Base-by-base conservation (phyloP, 2,888 invertebrate species). In the Unio delphinus region DNA sequence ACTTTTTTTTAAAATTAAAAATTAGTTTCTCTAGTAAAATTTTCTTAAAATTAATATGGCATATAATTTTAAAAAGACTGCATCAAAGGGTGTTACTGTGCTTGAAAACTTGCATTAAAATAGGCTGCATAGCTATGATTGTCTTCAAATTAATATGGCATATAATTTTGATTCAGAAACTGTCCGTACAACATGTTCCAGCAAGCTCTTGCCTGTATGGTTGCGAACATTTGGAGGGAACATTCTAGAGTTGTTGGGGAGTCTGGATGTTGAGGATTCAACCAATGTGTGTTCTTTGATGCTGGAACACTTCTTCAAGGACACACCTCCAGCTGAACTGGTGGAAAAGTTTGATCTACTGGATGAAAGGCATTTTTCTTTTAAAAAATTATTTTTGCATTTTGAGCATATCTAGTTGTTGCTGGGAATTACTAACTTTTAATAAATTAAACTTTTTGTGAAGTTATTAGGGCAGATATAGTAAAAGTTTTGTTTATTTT, bases 231-330 rank as follows among this genome's bases (percentile, higher is more conserved):
- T 94, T 84, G 92, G 94, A 64, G 93, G 93, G 3, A 93, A 95
- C 81, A 93, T 94, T 61, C 90, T 95, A 23, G 91, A 93, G 8
- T 91, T 97, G n/a, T 91, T 96, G 65, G 93, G 93, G 72, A 94
- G 94, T 4, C 91, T 96, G 34, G 93, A 95, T 82, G 91, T 95
- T 60, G 95, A 95, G 77, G 92, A 92, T 70, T 92, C 93, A 56
- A 89, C 91, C 0, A 91, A 92, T 64, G 91, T 92, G 28, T 91
- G 92, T n/a, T 90, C 92, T 73, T 89, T 91, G 74, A 91, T 92
- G 61, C 87, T 94, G 18, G 83, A 90, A 3, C 90, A 90, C 18
- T 89, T 94, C 70, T 93, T 94, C 74, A 92, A 92, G 92, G 92
- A 90, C 84, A 90, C 80, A 5, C 74, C 84, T 11, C 65, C 80